Conservation (phyloP, 2,113 vertebrate species). For the Capreolus pygargus region DNA sequence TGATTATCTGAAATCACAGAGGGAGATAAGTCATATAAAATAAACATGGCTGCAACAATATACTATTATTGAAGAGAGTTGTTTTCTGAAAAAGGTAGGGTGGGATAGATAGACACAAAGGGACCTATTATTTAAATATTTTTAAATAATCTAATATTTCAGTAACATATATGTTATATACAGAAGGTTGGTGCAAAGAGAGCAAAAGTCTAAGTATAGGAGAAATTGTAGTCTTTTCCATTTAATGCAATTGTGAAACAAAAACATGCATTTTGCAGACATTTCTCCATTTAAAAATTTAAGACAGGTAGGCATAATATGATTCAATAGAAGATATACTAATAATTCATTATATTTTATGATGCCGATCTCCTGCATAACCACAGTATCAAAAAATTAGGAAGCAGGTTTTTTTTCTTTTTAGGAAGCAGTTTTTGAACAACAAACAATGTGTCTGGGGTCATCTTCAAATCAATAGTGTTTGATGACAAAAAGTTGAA, state of each 20-base stretch:
- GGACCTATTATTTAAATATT: not conserved
- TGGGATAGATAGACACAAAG: not conserved
- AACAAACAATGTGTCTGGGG: not conserved
- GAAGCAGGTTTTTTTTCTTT: not conserved
- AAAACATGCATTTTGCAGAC: constrained; percentile 24
- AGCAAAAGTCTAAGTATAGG: not conserved
- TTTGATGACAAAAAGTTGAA: not conserved
- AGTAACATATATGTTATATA: not conserved
- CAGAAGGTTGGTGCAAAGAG: not conserved
- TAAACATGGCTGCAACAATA: not conserved
- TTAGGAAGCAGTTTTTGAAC: not conserved
- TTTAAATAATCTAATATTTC: not conserved
- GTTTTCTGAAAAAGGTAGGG: not conserved
- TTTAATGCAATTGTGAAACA: not conserved
- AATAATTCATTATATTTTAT: not conserved
- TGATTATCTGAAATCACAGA: not conserved
- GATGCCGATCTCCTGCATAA: not conserved
- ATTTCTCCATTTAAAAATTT: not conserved
- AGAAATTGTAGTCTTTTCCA: not conserved
- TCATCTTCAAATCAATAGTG: not conserved
- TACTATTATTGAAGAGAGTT: not conserved
- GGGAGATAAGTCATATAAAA: not conserved
- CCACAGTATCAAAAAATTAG: not conserved
- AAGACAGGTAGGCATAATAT: not conserved
- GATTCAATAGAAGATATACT: not conserved